Evolutionary conservation across 2,113 vertebrate genomes (phyloP).

Genomic region (Strix uralensis): DNA sequence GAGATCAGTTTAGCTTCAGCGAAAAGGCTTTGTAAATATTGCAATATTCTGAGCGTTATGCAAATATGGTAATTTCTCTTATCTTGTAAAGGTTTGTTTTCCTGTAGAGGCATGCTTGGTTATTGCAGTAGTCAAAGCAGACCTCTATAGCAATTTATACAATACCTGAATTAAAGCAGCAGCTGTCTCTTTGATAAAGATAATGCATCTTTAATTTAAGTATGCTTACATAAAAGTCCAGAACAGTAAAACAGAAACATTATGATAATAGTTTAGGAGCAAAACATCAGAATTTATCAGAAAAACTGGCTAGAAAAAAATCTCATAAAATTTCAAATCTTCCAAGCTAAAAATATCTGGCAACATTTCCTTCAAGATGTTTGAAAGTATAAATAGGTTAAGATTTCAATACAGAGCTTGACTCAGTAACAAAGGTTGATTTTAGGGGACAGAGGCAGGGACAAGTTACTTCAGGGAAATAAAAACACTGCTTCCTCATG

Average conservation of each 20-base stretch:
- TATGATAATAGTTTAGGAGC: not conserved
- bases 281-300: not conserved
- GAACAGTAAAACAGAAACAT: not conserved
- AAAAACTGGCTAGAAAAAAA: not conserved
- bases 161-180: not conserved
- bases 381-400: not conserved
- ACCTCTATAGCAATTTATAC: not conserved
- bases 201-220: not conserved
- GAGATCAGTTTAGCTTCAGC: not conserved
- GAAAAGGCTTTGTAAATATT: not conserved
- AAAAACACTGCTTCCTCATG: not conserved
- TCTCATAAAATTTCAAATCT: not conserved
- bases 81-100: not conserved
- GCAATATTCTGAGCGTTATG: not conserved
- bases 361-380: not conserved
- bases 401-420: not conserved
- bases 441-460: not conserved
- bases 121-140: not conserved
- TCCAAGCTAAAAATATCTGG: not conserved
- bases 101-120: not conserved
- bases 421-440: not conserved
- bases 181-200: not conserved
- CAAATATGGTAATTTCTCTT: not conserved
- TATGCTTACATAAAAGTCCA: not conserved
- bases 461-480: not conserved